phyloP scores from a whole-genome alignment of 1,140 invertebrate genomes.

The Oscheius sp. region DNA sequence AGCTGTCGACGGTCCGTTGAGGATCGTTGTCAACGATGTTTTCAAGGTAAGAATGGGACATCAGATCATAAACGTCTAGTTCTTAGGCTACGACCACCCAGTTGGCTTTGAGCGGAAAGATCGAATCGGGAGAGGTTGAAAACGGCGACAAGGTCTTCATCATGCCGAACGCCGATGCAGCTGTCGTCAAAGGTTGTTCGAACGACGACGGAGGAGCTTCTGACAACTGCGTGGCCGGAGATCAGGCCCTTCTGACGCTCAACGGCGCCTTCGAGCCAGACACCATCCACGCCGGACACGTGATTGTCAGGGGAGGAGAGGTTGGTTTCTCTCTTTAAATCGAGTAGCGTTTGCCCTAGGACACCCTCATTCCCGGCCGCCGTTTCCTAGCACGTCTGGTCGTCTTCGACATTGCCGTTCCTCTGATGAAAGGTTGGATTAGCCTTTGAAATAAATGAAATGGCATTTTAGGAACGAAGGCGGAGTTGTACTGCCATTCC shows the following conservation, averaged over 20 bases:
- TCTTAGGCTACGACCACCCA: constrained; percentile 70
- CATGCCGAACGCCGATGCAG: constrained; percentile 78
- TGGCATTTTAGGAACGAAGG: constrained; percentile 69
- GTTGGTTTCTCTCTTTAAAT: constrained; percentile 23
- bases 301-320: constrained; percentile 52
- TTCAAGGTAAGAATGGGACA: constrained; percentile 79
- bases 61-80: background rate
- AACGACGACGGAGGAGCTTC: constrained; percentile 25
- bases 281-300: constrained; percentile 74
- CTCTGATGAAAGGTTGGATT: constrained; percentile 76
- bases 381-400: constrained; percentile 86
- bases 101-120: constrained; percentile 79
- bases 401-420: constrained; percentile 84
- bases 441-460: background rate
- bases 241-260: constrained; percentile 80
- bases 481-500: constrained; percentile 54
- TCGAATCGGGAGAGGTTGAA: constrained; percentile 84
- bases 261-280: constrained; percentile 72
- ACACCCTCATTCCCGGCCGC: constrained; percentile 75
- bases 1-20: constrained; percentile 80
- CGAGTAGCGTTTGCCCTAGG: constrained; percentile 73
- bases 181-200: constrained; percentile 71
- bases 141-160: constrained; percentile 81
- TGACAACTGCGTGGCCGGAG: constrained; percentile 82
- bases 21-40: constrained; percentile 88